Evolutionary conservation across 2,888 invertebrate species (phyloP).

Genomic region (Ennomos fuscantarius): DNA sequence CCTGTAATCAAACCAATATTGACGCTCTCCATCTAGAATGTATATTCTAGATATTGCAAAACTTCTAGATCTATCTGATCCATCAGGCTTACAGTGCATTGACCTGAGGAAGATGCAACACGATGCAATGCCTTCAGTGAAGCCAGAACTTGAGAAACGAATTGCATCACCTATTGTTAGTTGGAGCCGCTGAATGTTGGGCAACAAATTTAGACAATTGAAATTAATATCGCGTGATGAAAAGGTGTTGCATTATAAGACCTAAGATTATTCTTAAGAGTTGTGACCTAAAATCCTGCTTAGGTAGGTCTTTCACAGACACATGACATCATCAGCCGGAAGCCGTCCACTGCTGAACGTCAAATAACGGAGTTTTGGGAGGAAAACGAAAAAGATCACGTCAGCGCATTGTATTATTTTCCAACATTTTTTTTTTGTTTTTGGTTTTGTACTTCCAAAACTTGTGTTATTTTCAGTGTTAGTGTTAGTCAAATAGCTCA

Average conservation of each 20-base stretch:
- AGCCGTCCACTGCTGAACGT: too few relatives aligned
- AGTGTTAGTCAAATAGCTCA: too few relatives aligned
- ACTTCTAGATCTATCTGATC: conserved; percentile 14
- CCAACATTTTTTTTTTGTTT: too few relatives aligned
- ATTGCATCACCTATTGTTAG: conserved; percentile 26
- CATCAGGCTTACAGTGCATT: conserved; percentile 16
- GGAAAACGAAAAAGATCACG: too few relatives aligned
- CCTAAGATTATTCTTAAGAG: conserved; percentile 9
- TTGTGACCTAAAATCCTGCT: not conserved
- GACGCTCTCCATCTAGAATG: too few relatives aligned
- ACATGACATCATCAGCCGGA: too few relatives aligned
- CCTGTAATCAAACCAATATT: too few relatives aligned
- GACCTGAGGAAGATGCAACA: conserved; percentile 9
- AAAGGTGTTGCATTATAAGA: conserved; percentile 18
- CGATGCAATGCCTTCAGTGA: conserved; percentile 19
- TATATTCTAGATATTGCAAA: conserved; percentile 8
- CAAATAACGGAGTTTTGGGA: too few relatives aligned
- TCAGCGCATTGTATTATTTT: too few relatives aligned
- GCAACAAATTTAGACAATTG: conserved; percentile 23
- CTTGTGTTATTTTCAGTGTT: too few relatives aligned
- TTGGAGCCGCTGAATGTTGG: conserved; percentile 15
- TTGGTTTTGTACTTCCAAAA: too few relatives aligned
- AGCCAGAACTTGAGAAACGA: conserved; percentile 6
- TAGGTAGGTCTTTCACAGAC: too few relatives aligned
- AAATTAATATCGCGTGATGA: conserved; percentile 19